phyloP scores from a whole-genome alignment of 2,113 vertebrate genomes.

The Meleagris gallopavo region DNA sequence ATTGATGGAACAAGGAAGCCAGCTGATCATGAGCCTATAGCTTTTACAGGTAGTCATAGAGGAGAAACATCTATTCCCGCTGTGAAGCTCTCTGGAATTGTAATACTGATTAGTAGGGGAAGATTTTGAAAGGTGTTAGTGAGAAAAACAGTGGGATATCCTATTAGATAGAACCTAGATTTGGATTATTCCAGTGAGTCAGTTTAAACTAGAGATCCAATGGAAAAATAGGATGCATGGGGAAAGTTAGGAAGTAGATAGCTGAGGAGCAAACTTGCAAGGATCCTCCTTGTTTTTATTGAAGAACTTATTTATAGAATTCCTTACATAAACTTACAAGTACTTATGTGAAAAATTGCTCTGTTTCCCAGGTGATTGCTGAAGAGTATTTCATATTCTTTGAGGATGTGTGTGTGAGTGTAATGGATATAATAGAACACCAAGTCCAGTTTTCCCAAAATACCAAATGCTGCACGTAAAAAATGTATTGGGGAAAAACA shows the following conservation, averaged over 20 bases:
- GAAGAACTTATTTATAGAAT: neutral
- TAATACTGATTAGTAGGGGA: neutral
- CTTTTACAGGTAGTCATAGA: conserved; percentile 4
- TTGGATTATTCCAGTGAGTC: neutral
- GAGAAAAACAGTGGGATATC: neutral
- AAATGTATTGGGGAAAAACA: too few species aligned
- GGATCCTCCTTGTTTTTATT: neutral
- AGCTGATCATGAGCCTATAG: neutral
- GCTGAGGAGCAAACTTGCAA: neutral
- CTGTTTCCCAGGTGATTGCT: neutral
- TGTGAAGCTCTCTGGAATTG: neutral
- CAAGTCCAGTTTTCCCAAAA: neutral
- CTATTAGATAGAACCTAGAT: neutral
- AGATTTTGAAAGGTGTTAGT: neutral
- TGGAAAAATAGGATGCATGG: accelerated
- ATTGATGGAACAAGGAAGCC: conserved; percentile 14
- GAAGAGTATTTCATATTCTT: too few species aligned
- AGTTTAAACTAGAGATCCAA: neutral
- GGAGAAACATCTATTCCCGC: conserved; percentile 1
- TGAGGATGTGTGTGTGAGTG: neutral
- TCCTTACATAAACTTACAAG: neutral
- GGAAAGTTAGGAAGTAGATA: accelerated
- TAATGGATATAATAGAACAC: neutral
- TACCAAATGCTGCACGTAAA: neutral
- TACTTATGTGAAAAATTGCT: neutral